Percentiles rank a stretch among this genome's conserved stretches.
phyloP scores from a whole-genome alignment of 2,797 vertebrate genomes.

The Sebastes hubbsi region DNA sequence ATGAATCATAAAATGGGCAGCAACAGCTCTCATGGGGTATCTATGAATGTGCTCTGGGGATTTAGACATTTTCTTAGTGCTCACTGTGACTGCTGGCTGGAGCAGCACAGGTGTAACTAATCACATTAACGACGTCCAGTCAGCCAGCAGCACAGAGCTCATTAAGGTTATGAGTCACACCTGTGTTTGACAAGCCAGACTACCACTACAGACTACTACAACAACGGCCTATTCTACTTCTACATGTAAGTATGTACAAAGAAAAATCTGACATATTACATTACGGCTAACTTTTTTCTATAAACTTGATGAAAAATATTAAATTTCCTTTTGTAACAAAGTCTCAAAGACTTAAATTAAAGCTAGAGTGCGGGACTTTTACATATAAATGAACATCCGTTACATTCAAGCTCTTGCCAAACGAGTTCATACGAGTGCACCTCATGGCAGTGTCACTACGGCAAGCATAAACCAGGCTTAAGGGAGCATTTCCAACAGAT shows the following conservation, averaged over 20 bases:
- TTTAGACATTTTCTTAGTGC: not conserved
- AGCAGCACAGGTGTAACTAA: constrained; percentile 23
- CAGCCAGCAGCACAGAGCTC: not conserved
- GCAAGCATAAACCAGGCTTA: no score
- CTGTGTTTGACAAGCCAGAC: constrained; percentile 13
- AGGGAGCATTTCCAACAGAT: no score
- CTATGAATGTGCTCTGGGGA: not conserved
- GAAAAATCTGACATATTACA: not conserved
- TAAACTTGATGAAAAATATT: not conserved
- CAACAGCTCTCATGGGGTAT: not conserved
- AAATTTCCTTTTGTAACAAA: not conserved
- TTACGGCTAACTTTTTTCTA: not conserved
- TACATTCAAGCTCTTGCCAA: fast-evolving
- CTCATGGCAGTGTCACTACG: no score
- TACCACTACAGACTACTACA: not conserved
- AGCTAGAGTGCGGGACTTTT: not conserved
- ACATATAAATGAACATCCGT: not conserved
- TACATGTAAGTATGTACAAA: not conserved
- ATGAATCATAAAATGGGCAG: not conserved
- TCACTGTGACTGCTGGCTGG: not conserved
- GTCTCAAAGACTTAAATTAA: not conserved
- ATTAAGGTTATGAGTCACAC: constrained; percentile 22
- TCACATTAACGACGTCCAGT: not conserved
- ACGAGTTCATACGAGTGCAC: not conserved
- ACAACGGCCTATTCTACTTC: not conserved